Conservation (phyloP, 2,797 vertebrate genomes). For the Sebastes itinus region DNA sequence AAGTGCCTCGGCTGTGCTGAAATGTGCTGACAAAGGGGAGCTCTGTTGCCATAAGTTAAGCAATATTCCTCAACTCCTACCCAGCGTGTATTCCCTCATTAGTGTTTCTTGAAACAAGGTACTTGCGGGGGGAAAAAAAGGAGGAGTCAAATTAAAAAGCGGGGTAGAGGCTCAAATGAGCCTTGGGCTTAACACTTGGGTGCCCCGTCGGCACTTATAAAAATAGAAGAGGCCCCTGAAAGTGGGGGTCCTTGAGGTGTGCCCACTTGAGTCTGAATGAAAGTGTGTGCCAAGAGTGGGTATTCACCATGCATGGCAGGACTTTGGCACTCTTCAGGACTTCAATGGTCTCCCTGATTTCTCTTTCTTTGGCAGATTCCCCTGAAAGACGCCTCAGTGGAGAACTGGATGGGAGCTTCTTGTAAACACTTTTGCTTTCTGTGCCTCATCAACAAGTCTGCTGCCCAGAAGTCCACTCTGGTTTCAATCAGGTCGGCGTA, state of each 20-base stretch:
- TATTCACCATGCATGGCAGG: slow-evolving; percentile 65
- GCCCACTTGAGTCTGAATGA: slow-evolving; percentile 68
- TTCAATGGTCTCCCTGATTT: slow-evolving; percentile 50
- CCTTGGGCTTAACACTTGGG: slow-evolving; percentile 53
- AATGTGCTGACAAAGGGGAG: slow-evolving; percentile 63
- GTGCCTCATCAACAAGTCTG: slow-evolving; percentile 41
- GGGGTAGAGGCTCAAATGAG: slow-evolving; percentile 44
- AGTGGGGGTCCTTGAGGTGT: slow-evolving; percentile 60
- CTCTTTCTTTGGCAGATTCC: slow-evolving; percentile 39
- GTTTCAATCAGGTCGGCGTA: slow-evolving; percentile 26
- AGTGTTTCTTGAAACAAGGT: slow-evolving; percentile 41
- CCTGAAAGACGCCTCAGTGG: slow-evolving; percentile 29
- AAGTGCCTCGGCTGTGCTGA: slow-evolving; percentile 18
- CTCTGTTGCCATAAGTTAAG: slow-evolving; percentile 43
- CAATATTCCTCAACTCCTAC: slow-evolving; percentile 56
- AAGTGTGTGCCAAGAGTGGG: slow-evolving; percentile 66
- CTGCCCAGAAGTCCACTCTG: slow-evolving; percentile 20
- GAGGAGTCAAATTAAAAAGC: slow-evolving; percentile 51
- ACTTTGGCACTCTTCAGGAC: slow-evolving; percentile 52
- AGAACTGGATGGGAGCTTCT: slow-evolving; percentile 31
- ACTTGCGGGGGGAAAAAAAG: neutral
- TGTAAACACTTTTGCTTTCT: slow-evolving; percentile 66
- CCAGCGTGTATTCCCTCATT: slow-evolving; percentile 61
- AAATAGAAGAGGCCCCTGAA: slow-evolving; percentile 61
- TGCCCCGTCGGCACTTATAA: slow-evolving; percentile 57